These are phyloP conservation scores for Entosphenus tridentatus DNA, from an alignment of 2,113 vertebrate species.

Conservation along the genomic window DNA sequence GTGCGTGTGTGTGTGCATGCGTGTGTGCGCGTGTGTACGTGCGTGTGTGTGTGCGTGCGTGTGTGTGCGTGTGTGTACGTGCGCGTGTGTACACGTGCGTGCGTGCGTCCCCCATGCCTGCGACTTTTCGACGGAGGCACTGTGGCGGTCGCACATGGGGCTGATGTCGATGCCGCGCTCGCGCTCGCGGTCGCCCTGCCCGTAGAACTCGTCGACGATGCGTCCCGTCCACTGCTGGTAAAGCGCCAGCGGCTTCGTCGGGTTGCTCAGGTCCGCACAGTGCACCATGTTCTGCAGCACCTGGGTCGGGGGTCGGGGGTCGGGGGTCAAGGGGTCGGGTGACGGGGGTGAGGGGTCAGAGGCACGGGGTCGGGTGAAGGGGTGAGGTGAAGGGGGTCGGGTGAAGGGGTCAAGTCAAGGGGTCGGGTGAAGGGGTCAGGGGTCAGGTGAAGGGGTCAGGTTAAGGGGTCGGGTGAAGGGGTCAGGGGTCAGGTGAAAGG, in stretches of 20 bases:
- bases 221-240: constrained; percentile 92
- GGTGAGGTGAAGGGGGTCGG: too few species aligned
- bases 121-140: constrained; percentile 81
- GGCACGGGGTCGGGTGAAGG: too few species aligned
- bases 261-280: constrained; percentile 86
- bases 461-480: too few species aligned
- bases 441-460: too few species aligned
- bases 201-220: constrained; percentile 98
- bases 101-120: constrained; percentile 32
- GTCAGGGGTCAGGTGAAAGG: too few species aligned
- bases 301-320: constrained; percentile 18
- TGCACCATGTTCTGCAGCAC: constrained; percentile 95
- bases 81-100: too few species aligned
- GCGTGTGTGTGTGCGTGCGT: not conserved
- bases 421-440: too few species aligned
- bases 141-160: constrained; percentile 95
- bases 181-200: constrained; percentile 80
- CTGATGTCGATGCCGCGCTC: constrained; percentile 95
- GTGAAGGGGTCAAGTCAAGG: too few species aligned
- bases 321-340: too few species aligned
- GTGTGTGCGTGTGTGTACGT: too few species aligned
- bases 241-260: constrained; percentile 78
- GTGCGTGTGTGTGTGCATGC: not conserved
- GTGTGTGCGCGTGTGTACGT: not conserved
- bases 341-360: too few species aligned